phyloP scores from a whole-genome alignment of 1,140 invertebrate species.

The Papilio machaon region DNA sequence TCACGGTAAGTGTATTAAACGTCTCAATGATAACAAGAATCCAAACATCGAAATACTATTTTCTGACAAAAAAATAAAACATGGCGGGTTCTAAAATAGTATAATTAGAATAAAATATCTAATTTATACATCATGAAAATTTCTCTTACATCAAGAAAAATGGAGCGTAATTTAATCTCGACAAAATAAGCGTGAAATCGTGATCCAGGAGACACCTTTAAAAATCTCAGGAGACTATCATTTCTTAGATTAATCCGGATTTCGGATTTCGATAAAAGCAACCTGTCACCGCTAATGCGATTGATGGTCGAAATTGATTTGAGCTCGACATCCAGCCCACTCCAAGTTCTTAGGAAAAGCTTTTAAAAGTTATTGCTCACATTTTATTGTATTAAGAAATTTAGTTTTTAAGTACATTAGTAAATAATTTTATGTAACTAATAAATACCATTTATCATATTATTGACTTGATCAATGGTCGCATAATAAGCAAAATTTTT shows the following conservation, averaged over 20 bases:
- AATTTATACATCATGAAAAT: not conserved
- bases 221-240: slow-evolving; percentile 30
- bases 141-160: slow-evolving; percentile 23
- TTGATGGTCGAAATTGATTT: slow-evolving; percentile 38
- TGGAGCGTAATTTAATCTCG: slow-evolving; percentile 12
- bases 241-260: slow-evolving; percentile 38
- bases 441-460: too few relatives aligned
- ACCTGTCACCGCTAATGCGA: slow-evolving; percentile 37
- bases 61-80: not conserved
- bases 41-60: not conserved
- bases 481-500: too few relatives aligned
- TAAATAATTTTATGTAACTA: too few relatives aligned
- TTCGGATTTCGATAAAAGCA: slow-evolving; percentile 37
- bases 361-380: slow-evolving; percentile 1
- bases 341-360: not conserved
- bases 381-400: not conserved
- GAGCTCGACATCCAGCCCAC: slow-evolving; percentile 21
- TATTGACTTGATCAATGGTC: too few relatives aligned
- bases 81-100: not conserved
- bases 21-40: not conserved
- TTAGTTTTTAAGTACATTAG: not conserved
- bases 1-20: not conserved
- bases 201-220: slow-evolving; percentile 27
- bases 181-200: slow-evolving; percentile 22
- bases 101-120: not conserved